Evolutionary conservation across 2,113 vertebrate genomes (phyloP).

Genomic region (Chaetodon trifascialis): DNA sequence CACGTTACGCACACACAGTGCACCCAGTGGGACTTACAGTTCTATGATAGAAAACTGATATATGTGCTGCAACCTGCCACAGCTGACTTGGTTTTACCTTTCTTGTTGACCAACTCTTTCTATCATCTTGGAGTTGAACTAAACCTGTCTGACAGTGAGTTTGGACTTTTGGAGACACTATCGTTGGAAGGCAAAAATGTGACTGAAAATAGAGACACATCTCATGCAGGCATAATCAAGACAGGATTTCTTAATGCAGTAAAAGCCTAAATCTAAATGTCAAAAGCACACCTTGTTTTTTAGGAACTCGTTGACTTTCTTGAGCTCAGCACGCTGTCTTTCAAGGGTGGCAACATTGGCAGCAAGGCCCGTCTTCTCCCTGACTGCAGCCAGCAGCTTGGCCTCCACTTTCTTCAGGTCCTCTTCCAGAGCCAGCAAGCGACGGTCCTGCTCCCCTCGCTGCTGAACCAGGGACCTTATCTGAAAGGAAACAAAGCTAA

Average conservation of each 20-base stretch:
- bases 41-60: too few relatives aligned
- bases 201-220: background rate
- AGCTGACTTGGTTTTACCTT: too few relatives aligned
- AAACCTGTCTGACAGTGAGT: too few relatives aligned
- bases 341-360: slow-evolving; percentile 89
- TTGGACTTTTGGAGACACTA: too few relatives aligned
- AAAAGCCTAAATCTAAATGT: background rate
- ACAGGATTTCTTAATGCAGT: background rate
- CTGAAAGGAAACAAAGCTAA: slow-evolving; percentile 69
- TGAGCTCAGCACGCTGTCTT: slow-evolving; percentile 90
- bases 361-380: slow-evolving; percentile 90
- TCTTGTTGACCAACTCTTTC: too few relatives aligned
- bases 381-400: slow-evolving; percentile 87
- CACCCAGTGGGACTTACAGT: too few relatives aligned
- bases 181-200: too few relatives aligned
- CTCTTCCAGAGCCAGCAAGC: slow-evolving; percentile 86
- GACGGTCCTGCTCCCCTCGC: slow-evolving; percentile 89
- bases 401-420: slow-evolving; percentile 90
- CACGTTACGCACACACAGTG: too few relatives aligned
- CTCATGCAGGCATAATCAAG: background rate
- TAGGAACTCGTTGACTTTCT: slow-evolving; percentile 90
- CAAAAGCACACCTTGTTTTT: slow-evolving; percentile 90
- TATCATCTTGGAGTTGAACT: too few relatives aligned
- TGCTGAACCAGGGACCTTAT: slow-evolving; percentile 91
- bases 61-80: too few relatives aligned